A percentile compares a stretch with the other conserved stretches of the same genome.
Evolutionary conservation across 2,888 invertebrate species (phyloP).

Genomic region (Zhuqinia jingwanae): DNA sequence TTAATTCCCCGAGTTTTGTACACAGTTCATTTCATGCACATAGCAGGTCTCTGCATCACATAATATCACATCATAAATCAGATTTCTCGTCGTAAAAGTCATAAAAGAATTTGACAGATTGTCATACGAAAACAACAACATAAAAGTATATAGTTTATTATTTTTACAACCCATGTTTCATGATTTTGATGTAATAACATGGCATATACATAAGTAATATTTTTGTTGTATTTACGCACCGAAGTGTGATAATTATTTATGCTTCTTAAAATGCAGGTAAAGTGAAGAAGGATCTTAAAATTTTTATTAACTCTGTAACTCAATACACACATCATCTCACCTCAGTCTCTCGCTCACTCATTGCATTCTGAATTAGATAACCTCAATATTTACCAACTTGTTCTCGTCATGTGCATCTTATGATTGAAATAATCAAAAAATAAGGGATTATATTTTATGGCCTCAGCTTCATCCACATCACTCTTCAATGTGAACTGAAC

Average conservation of each 20-base stretch:
- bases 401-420: conserved; percentile 28
- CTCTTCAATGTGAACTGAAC: not conserved
- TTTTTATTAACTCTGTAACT: not conserved
- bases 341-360: too few species aligned
- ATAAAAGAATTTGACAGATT: conserved; percentile 27
- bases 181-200: not conserved
- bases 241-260: conserved; percentile 14
- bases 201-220: not conserved
- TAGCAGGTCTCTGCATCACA: too few species aligned
- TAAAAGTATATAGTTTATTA: conserved; percentile 11
- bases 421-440: conserved; percentile 45
- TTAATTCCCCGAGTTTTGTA: too few species aligned
- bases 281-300: not conserved
- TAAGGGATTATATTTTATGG: conserved; percentile 46
- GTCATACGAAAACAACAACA: conserved; percentile 27
- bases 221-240: conserved; percentile 11
- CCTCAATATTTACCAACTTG: conserved; percentile 12
- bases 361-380: not conserved
- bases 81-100: conserved; percentile 23
- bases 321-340: not conserved
- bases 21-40: too few species aligned
- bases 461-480: conserved; percentile 34
- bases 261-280: not conserved
- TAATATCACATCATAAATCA: conserved; percentile 27
- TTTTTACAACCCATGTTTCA: not conserved